A percentile compares a stretch with the other conserved stretches of the same genome.
Conservation (phyloP, 2,888 invertebrate genomes). For the Smittia aterrima region DNA sequence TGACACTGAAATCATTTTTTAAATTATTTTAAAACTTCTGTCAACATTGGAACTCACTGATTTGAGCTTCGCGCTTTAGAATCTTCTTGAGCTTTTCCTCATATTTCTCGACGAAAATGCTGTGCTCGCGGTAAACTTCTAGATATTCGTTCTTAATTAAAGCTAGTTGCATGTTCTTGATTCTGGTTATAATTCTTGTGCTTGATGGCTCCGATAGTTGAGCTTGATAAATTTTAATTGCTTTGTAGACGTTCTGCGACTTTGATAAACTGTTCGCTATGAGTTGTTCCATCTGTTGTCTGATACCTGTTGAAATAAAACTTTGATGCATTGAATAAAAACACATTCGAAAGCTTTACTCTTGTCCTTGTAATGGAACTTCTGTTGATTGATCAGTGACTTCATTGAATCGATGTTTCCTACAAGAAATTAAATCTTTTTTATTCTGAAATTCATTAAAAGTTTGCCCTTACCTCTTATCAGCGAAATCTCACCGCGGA, state of each 20-base stretch:
- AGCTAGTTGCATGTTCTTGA: slow-evolving; percentile 35
- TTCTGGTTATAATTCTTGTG: neutral
- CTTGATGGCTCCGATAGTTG: neutral
- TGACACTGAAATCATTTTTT: slow-evolving; percentile 47
- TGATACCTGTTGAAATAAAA: slow-evolving; percentile 8
- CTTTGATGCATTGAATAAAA: neutral
- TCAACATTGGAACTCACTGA: slow-evolving; percentile 49
- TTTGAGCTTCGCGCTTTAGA: slow-evolving; percentile 52
- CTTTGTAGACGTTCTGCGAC: slow-evolving; percentile 31
- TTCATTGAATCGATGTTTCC: slow-evolving; percentile 33
- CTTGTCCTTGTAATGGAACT: slow-evolving; percentile 40
- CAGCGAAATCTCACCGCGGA: slow-evolving; percentile 15
- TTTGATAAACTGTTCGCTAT: slow-evolving; percentile 20
- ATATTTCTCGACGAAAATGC: slow-evolving; percentile 50
- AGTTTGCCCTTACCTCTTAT: too few relatives aligned
- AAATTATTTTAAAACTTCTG: neutral
- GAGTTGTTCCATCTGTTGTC: slow-evolving; percentile 25
- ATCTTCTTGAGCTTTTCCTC: slow-evolving; percentile 53
- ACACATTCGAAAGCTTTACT: neutral
- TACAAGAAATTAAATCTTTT: too few relatives aligned
- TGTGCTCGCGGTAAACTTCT: slow-evolving; percentile 52
- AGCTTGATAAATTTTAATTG: slow-evolving; percentile 23
- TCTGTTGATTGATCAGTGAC: slow-evolving; percentile 20
- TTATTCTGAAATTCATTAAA: too few relatives aligned
- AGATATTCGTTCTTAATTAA: slow-evolving; percentile 47